Evolutionary conservation across 2,888 invertebrate species (phyloP).

Genomic region (Halictus quadricinctus): DNA sequence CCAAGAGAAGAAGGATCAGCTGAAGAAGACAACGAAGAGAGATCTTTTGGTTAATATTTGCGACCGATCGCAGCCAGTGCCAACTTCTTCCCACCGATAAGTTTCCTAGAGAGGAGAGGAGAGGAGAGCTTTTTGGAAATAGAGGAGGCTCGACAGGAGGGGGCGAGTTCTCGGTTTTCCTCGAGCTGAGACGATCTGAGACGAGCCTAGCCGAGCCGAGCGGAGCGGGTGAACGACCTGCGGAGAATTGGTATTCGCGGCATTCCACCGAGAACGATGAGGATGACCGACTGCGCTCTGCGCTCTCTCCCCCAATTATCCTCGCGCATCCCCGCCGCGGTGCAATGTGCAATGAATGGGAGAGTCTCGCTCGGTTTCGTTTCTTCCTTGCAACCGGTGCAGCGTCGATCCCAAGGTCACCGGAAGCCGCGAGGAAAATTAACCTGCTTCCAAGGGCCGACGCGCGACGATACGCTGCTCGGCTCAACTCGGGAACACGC

Average conservation of each 20-base stretch:
- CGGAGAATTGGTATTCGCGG: slow-evolving; percentile 71
- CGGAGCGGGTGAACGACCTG: slow-evolving; percentile 69
- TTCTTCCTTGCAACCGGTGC: slow-evolving; percentile 31
- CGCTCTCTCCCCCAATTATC: slow-evolving; percentile 59
- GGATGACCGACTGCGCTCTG: slow-evolving; percentile 65
- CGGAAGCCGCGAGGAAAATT: slow-evolving; percentile 58
- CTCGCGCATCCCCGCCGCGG: slow-evolving; percentile 36
- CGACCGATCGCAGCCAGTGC: too few species aligned
- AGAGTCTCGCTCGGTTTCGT: slow-evolving; percentile 44
- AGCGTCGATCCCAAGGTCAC: slow-evolving; percentile 58
- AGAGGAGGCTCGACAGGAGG: background rate
- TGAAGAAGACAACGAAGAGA: too few species aligned
- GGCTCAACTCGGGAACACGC: slow-evolving; percentile 34
- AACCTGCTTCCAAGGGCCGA: slow-evolving; percentile 34
- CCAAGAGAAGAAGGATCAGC: too few species aligned
- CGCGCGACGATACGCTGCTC: background rate
- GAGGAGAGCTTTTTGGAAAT: slow-evolving; percentile 28
- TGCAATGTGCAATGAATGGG: slow-evolving; percentile 59
- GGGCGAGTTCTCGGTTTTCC: slow-evolving; percentile 52
- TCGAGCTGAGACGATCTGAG: slow-evolving; percentile 15
- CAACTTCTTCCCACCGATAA: background rate
- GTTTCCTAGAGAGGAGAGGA: background rate
- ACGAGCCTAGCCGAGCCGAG: slow-evolving; percentile 29
- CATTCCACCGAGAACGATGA: slow-evolving; percentile 71
- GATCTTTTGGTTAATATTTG: too few species aligned